Evolutionary conservation across 2,888 invertebrate genomes (phyloP).

Genomic region (Tridacna crocea): DNA sequence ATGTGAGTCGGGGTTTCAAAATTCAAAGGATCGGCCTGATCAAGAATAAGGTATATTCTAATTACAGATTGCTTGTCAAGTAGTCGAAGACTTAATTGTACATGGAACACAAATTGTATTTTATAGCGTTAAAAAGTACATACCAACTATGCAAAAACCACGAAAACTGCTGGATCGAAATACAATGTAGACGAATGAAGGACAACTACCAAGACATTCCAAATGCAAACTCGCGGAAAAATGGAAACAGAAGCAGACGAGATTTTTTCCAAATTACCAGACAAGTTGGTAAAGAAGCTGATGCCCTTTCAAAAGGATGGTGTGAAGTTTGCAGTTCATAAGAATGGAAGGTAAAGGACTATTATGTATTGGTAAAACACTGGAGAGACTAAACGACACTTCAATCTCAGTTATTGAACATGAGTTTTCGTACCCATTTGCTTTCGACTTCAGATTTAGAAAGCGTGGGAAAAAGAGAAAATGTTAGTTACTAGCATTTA

Average conservation of each 20-base stretch:
- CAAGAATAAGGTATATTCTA: background rate
- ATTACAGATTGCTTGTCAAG: background rate
- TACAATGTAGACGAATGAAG: background rate
- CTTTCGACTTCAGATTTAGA: too few relatives aligned
- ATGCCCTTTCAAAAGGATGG: conserved; percentile 81
- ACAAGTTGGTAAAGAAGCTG: conserved; percentile 67
- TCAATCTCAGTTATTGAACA: too few relatives aligned
- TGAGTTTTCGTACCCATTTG: background rate
- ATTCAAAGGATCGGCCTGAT: too few relatives aligned
- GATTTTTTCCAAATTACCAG: conserved; percentile 66
- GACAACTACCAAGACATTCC: conserved; percentile 41
- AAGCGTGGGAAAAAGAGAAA: too few relatives aligned
- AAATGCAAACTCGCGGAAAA: conserved; percentile 26
- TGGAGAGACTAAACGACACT: background rate
- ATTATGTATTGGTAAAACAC: background rate
- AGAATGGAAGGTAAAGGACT: conserved; percentile 77
- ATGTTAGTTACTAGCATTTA: too few relatives aligned
- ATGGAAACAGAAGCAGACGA: conserved; percentile 20
- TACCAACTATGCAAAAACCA: background rate
- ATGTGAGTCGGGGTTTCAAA: too few relatives aligned
- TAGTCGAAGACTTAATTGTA: background rate
- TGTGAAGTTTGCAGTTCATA: conserved; percentile 76
- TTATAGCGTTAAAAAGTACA: background rate
- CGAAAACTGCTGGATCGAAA: background rate
- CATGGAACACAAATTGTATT: background rate